These are phyloP conservation scores for Tapera naevia DNA, from an alignment of 2,797 vertebrate species.

Conservation along the genomic window DNA sequence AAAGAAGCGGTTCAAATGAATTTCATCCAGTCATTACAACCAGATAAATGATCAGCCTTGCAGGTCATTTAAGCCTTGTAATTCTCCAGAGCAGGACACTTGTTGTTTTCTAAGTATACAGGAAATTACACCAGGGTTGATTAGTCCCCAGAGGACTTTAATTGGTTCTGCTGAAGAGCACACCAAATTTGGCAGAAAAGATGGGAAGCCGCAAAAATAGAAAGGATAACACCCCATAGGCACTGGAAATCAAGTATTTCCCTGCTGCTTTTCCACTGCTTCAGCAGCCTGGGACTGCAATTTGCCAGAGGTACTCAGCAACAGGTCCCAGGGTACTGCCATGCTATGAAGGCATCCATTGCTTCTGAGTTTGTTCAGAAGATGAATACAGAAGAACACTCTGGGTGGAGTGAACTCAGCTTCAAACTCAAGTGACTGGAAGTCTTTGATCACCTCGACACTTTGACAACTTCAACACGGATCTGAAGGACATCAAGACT, in stretches of 20 bases:
- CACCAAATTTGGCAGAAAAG: neutral
- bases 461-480: neutral
- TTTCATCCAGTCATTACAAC: neutral
- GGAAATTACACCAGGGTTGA: neutral
- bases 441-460: neutral
- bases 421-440: neutral
- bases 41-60: neutral
- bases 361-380: neutral
- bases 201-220: neutral
- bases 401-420: neutral
- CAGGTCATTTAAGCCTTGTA: neutral
- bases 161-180: neutral
- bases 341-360: rapidly evolving
- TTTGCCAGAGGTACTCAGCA: neutral
- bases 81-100: neutral
- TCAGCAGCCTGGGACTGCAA: neutral
- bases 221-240: neutral
- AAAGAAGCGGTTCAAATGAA: neutral
- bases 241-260: neutral
- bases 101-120: neutral
- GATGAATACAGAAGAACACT: neutral
- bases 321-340: neutral
- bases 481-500: neutral
- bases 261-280: neutral
- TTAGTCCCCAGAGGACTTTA: neutral